Percentiles rank a stretch among this genome's conserved stretches.
phyloP scores from a whole-genome alignment of 2,888 invertebrate genomes.

The Pandemis heparana region DNA sequence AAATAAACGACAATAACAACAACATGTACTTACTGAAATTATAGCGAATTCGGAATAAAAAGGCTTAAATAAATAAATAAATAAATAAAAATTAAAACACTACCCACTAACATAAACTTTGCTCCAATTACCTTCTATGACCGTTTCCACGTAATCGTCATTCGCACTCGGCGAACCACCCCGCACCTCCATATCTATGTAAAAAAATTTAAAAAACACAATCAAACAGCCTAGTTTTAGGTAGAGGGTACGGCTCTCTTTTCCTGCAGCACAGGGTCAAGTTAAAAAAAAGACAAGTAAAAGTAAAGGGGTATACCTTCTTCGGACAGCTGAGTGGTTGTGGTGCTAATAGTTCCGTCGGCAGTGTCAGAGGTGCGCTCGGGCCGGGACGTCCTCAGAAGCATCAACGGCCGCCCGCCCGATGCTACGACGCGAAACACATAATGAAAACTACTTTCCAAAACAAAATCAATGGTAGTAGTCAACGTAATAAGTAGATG shows the following conservation, averaged over 20 bases:
- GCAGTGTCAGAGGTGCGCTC: not conserved
- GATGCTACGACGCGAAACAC: not conserved
- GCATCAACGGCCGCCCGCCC: constrained; percentile 4
- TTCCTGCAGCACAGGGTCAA: no score
- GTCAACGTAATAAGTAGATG: no score
- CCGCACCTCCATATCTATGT: constrained; percentile 8
- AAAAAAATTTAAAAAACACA: not conserved
- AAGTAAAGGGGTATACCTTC: not conserved
- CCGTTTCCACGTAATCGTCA: constrained; percentile 23
- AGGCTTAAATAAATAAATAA: no score
- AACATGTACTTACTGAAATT: no score
- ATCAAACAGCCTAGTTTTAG: no score
- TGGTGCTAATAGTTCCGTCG: not conserved
- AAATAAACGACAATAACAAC: no score
- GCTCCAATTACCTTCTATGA: constrained; percentile 16
- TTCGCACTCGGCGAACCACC: constrained; percentile 3
- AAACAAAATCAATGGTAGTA: no score
- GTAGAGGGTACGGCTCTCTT: no score
- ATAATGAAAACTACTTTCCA: not conserved
- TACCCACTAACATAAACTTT: not conserved
- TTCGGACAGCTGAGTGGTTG: constrained; percentile 7
- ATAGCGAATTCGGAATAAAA: no score
- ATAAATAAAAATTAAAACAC: no score
- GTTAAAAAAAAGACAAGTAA: not conserved
- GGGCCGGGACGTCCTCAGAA: not conserved